Conservation (phyloP, 2,888 invertebrate genomes). For the Gortyna flavago region DNA sequence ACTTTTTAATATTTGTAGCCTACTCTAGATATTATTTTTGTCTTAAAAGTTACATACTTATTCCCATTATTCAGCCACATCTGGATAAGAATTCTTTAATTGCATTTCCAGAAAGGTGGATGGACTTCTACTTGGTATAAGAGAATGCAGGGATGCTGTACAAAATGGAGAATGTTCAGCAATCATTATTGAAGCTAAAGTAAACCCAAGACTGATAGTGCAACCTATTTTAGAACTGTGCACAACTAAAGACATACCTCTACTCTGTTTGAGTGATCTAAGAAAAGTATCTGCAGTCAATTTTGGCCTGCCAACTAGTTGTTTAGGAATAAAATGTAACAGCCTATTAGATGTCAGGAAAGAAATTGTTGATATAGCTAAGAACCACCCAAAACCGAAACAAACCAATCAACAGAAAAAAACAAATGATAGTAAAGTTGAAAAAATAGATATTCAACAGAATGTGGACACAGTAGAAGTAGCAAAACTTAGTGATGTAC, state of each 20-base stretch:
- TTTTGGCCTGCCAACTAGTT: slow-evolving; percentile 85
- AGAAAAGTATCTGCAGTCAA: slow-evolving; percentile 71
- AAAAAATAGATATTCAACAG: slow-evolving; percentile 55
- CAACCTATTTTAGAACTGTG: slow-evolving; percentile 83
- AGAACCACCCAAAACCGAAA: slow-evolving; percentile 61
- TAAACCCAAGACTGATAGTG: slow-evolving; percentile 83
- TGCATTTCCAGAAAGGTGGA: slow-evolving; percentile 79
- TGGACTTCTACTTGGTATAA: slow-evolving; percentile 84
- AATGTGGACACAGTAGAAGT: slow-evolving; percentile 6
- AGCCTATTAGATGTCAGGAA: slow-evolving; percentile 69
- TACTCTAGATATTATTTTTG: not conserved
- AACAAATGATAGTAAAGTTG: slow-evolving; percentile 34
- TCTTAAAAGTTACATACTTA: not conserved
- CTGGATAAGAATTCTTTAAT: not conserved
- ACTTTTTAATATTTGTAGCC: too few species aligned
- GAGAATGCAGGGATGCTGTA: slow-evolving; percentile 76
- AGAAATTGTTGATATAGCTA: slow-evolving; percentile 71
- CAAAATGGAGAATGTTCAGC: slow-evolving; percentile 76
- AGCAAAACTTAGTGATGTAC: not conserved
- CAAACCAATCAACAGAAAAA: slow-evolving; percentile 17
- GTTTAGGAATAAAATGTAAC: slow-evolving; percentile 80
- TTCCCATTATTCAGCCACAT: not conserved
- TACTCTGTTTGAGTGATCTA: slow-evolving; percentile 82
- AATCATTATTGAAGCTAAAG: slow-evolving; percentile 82
- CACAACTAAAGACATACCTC: slow-evolving; percentile 73